phyloP scores from a whole-genome alignment of 2,888 invertebrate species.

The Euzophera pinguis region DNA sequence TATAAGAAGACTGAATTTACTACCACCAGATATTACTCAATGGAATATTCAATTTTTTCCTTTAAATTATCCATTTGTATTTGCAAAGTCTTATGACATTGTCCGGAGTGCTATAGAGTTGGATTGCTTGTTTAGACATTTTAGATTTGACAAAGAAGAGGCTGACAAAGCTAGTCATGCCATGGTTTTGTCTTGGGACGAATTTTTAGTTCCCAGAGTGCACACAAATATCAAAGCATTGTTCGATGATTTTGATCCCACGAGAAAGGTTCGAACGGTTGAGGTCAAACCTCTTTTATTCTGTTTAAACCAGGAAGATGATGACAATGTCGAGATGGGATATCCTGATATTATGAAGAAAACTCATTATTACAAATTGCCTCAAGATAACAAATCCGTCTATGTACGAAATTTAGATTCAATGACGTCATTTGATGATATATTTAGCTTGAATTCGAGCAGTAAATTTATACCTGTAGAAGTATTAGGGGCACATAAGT shows the following conservation, averaged over 20 bases:
- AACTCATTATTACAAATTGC: constrained; percentile 62
- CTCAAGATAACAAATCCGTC: constrained; percentile 45
- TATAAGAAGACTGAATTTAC: constrained; percentile 61
- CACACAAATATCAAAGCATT: constrained; percentile 77
- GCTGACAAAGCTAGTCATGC: constrained; percentile 72
- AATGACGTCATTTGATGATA: constrained; percentile 64
- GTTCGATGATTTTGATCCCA: constrained; percentile 73
- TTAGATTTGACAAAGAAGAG: constrained; percentile 72
- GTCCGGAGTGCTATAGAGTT: constrained; percentile 78
- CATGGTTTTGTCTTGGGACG: constrained; percentile 81
- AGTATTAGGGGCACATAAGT: constrained; percentile 63
- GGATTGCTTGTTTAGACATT: constrained; percentile 83
- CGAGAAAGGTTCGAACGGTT: constrained; percentile 51
- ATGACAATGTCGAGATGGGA: constrained; percentile 62
- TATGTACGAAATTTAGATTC: constrained; percentile 65
- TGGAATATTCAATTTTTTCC: constrained; percentile 81
- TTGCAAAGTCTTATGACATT: constrained; percentile 68
- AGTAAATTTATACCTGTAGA: constrained; percentile 53
- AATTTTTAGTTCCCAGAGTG: constrained; percentile 82
- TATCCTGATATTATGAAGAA: constrained; percentile 68
- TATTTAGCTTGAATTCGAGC: constrained; percentile 49
- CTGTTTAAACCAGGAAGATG: constrained; percentile 69
- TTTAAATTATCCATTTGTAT: constrained; percentile 83
- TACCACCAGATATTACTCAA: constrained; percentile 68
- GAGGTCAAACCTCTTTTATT: constrained; percentile 55